Base-by-base conservation (phyloP, 2,888 invertebrate genomes). In the Dascillus cervinus region DNA sequence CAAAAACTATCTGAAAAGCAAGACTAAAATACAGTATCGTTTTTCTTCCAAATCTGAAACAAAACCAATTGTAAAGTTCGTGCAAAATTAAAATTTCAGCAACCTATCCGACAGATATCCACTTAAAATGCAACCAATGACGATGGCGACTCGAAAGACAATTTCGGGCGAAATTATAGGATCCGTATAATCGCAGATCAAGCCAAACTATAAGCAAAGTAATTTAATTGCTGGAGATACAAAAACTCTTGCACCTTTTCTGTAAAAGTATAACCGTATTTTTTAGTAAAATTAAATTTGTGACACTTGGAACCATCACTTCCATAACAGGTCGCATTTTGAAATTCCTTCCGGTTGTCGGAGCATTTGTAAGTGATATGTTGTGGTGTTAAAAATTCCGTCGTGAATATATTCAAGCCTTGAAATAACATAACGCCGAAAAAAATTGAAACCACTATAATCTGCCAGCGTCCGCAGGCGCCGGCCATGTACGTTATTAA, bases 211-310 rank as follows among this genome's bases (percentile, higher is more conserved):
- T 3, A 9, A 24, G 8, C 4, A 17, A 17, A 17, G 17, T 17
- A 6, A 17, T 17, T 17, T 17, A 17, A 8, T 17, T 8, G 4
- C 8, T 17, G 8, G 8, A 17, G 8, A 8, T 8, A 17, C 17
- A 17, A 17, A 6, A 17, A 17, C n/a, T n/a, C 13, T 10, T 21
- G 17, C 3, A 34, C 34, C 22, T 34, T 24, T 25, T 29, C 25
- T 5, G 29, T 34, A n/a, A 34, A n/a, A 5, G 34, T 34, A 28
- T 20, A 14, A 21, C 29, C 34, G 12, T 25, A 25, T n/a, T 1
- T 6, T 3, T n/a, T 3, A 3, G 11, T 10, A 21, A 23, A 34
- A 4, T 29, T 21, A 14, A 34, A 29, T 2, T 4, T 9, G 9
- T 14, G 13, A 25, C 34, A 34, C 5, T 9, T 2, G n/a, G 3